Base-by-base conservation (phyloP, 2,797 vertebrate genomes). In the Bradypodion ventrale region DNA sequence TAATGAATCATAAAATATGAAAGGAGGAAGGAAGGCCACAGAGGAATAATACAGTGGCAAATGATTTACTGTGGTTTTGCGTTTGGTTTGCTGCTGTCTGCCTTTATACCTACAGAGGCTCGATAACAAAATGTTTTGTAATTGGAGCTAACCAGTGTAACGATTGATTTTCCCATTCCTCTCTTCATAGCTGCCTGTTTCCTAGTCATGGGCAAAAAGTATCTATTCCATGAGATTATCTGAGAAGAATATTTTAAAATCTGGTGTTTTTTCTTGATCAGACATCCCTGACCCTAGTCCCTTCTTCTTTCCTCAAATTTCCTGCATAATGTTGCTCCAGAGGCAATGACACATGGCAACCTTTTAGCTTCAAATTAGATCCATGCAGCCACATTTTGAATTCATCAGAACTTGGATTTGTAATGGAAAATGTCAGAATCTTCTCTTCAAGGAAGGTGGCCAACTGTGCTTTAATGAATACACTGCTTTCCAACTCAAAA, bases 391-490 rank as follows among this genome's bases (percentile, higher is more conserved):
- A 78, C 63, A 5, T 74, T n/a, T 78, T 62, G 49, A 89, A 78
- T 75, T 42, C 69, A 66, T 79, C 32, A 70, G 37, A 82, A 89
- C 44, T 40, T 23, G 40, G 60, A 86, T 83, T 69, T 13, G 1
- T 65, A 23, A 65, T 74, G 80, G 56, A 86, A 90, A 88, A 78
- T 78, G 37, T 15, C 35, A 0, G 83, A 16, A 78, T 86, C 29
- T 70, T 88, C 87, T 83, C 75, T 2, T 44, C 37, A 4, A 21
- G 59, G 77, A 32, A 87, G 86, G 65, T 44, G 23, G 83, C 32
- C 60, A 88, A 75, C 81, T 86, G 80, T 88, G 70, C 78, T 74
- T 63, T 82, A 42, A 9, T 25, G 27, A 70, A 7, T 32, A n/a
- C 75, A 87, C 16, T 21, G 59, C 75, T 46, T 77, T 75, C 73